Evolutionary conservation across 2,888 invertebrate species (phyloP).

Genomic region (Muscina levida): DNA sequence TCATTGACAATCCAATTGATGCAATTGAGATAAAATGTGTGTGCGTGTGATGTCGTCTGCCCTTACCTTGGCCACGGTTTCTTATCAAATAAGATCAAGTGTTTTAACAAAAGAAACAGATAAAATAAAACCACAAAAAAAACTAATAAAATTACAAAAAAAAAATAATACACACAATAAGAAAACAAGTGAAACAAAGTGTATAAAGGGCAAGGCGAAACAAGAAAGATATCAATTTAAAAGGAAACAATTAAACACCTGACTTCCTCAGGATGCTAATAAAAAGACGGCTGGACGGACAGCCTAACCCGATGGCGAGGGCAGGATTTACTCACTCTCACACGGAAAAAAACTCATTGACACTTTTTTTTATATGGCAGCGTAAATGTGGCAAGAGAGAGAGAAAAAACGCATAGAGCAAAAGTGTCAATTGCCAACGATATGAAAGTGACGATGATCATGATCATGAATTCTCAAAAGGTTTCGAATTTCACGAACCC

Average conservation of each 20-base stretch:
- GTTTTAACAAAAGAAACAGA: conserved; percentile 36
- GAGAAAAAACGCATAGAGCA: conserved; percentile 30
- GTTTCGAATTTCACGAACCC: conserved; percentile 76
- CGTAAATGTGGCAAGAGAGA: conserved; percentile 27
- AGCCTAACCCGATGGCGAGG: conserved; percentile 34
- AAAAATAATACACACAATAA: conserved; percentile 29
- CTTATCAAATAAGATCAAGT: conserved; percentile 50
- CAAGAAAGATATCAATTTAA: conserved; percentile 65
- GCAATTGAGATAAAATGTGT: background rate
- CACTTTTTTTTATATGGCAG: conserved; percentile 55
- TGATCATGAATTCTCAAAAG: conserved; percentile 74
- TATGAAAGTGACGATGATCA: conserved; percentile 45
- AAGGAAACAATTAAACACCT: conserved; percentile 79
- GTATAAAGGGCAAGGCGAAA: conserved; percentile 20
- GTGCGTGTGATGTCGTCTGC: conserved; percentile 7
- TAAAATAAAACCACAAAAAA: conserved; percentile 41
- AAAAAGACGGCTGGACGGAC: conserved; percentile 28
- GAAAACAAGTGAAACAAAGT: conserved; percentile 45
- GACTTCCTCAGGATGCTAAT: conserved; percentile 78
- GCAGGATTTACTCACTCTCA: conserved; percentile 49
- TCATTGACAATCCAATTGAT: conserved; percentile 8
- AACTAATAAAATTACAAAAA: conserved; percentile 36
- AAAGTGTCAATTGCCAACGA: conserved; percentile 54
- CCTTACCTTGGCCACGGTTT: background rate
- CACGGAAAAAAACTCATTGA: conserved; percentile 38